Conservation (phyloP, 2,797 vertebrate species). For the Remorina albescens region DNA sequence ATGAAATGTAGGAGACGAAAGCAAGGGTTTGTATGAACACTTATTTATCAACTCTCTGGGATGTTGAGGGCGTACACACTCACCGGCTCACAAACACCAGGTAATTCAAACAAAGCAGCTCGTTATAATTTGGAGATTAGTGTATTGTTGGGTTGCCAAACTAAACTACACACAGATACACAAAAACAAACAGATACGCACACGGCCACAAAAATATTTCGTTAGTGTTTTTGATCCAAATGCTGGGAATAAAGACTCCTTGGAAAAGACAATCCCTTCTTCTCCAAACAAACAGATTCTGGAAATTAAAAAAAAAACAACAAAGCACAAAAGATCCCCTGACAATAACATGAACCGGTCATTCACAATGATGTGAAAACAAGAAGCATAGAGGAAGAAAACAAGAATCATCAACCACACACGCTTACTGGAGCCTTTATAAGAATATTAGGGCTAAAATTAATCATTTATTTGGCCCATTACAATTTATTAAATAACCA, state of each 20-base stretch:
- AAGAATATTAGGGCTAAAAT: conserved; percentile 5
- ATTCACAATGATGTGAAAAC: conserved; percentile 53
- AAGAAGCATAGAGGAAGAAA: conserved; percentile 17
- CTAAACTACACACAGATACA: conserved; percentile 10
- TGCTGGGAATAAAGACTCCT: conserved; percentile 30
- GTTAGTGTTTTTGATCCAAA: conserved; percentile 53
- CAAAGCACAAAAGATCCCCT: conserved; percentile 56
- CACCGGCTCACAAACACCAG: conserved; percentile 48
- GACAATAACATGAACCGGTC: conserved; percentile 58
- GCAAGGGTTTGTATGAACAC: conserved; percentile 49
- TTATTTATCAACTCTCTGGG: conserved; percentile 64
- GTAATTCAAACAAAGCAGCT: conserved; percentile 68
- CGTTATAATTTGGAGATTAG: conserved; percentile 65
- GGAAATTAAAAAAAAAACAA: background rate
- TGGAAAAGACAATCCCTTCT: conserved; percentile 17
- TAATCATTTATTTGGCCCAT: conserved; percentile 11
- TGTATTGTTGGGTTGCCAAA: conserved; percentile 47
- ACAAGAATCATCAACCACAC: conserved; percentile 18
- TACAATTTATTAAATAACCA: conserved; percentile 21
- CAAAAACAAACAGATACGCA: background rate
- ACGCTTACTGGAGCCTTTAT: background rate
- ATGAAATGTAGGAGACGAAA: conserved; percentile 65
- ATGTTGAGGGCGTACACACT: conserved; percentile 32
- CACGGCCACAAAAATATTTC: background rate
- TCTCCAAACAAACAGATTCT: conserved; percentile 9